Percentiles rank a stretch among this genome's conserved stretches.
These are phyloP conservation scores for Antheraea pernyi DNA, from an alignment of 1,140 invertebrate species.

Conservation along the genomic window DNA sequence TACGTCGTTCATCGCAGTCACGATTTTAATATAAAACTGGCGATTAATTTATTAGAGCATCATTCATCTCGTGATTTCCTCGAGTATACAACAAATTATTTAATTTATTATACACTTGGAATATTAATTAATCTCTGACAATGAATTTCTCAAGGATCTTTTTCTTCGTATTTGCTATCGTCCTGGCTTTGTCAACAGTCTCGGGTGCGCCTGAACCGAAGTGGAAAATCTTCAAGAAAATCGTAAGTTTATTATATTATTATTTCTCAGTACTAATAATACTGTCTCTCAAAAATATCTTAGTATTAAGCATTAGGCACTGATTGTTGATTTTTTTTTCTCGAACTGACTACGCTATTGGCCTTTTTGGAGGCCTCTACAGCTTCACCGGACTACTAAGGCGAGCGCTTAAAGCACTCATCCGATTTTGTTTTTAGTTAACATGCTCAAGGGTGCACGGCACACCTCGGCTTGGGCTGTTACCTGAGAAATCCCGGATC, in stretches of 20 bases:
- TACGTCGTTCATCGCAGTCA: background rate
- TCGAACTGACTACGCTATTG: no score
- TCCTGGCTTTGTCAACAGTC: conserved; percentile 21
- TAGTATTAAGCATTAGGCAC: no score
- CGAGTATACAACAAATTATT: background rate
- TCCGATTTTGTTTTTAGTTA: no score
- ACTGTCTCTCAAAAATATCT: no score
- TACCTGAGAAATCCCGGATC: no score
- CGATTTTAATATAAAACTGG: conserved; percentile 6
- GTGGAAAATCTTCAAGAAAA: conserved; percentile 40
- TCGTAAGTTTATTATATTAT: conserved; percentile 24
- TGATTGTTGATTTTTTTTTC: no score
- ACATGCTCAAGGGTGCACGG: no score
- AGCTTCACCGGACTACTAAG: no score
- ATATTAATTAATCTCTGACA: conserved; percentile 13
- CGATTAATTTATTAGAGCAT: conserved; percentile 2
- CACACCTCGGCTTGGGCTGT: no score
- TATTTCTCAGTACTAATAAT: background rate
- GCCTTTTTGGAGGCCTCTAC: no score
- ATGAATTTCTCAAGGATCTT: conserved; percentile 36
- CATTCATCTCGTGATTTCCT: conserved; percentile 11
- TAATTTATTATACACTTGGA: background rate
- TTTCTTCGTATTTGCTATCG: conserved; percentile 31
- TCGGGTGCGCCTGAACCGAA: conserved; percentile 29
- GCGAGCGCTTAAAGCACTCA: no score